Evolutionary conservation across 2,888 invertebrate genomes (phyloP).

Genomic region (Meloe dianella): DNA sequence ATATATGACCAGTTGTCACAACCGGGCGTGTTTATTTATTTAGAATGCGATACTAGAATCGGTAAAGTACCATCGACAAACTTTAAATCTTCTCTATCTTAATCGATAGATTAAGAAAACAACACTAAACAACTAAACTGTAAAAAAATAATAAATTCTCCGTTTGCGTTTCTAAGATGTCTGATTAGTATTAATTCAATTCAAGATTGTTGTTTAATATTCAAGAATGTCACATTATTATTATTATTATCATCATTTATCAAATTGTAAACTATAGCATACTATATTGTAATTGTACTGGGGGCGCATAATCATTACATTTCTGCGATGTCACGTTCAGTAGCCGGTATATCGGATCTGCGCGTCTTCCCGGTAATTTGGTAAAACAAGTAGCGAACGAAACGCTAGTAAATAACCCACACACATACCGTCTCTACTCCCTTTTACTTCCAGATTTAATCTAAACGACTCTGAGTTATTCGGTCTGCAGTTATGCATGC

Average conservation of each 20-base stretch:
- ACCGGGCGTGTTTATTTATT: slow-evolving; percentile 36
- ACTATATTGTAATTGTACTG: slow-evolving; percentile 22
- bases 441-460: slow-evolving; percentile 50
- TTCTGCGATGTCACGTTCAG: slow-evolving; percentile 53
- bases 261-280: slow-evolving; percentile 46
- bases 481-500: slow-evolving; percentile 52
- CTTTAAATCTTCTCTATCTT: slow-evolving; percentile 32
- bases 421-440: slow-evolving; percentile 34
- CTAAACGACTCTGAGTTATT: slow-evolving; percentile 57
- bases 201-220: background rate
- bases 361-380: slow-evolving; percentile 56
- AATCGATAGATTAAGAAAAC: slow-evolving; percentile 23
- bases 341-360: slow-evolving; percentile 48
- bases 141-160: slow-evolving; percentile 12
- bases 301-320: slow-evolving; percentile 46
- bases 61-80: slow-evolving; percentile 34
- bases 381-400: slow-evolving; percentile 58
- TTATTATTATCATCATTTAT: slow-evolving; percentile 33
- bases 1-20: slow-evolving; percentile 38
- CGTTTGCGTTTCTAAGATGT: background rate
- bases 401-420: slow-evolving; percentile 47
- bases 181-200: background rate
- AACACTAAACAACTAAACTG: slow-evolving; percentile 5
- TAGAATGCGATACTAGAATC: slow-evolving; percentile 35
- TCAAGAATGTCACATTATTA: slow-evolving; percentile 12